Conservation (phyloP, 2,888 invertebrate species). For the Drosophila mettleri region DNA sequence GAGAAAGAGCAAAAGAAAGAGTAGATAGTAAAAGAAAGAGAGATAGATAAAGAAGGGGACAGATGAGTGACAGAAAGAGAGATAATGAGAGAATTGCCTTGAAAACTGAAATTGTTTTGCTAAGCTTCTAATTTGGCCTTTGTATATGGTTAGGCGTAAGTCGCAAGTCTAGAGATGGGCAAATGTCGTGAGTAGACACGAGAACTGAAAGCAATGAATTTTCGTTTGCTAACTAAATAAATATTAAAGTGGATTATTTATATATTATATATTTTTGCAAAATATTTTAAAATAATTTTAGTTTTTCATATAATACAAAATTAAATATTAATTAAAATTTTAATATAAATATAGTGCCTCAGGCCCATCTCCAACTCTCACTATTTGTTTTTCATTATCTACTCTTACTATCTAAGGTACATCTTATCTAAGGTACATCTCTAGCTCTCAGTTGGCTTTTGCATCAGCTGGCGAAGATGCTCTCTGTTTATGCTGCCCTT, state of each 20-base stretch:
- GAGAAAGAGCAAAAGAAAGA: not conserved
- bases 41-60: not conserved
- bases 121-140: constrained; percentile 50
- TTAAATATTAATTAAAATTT: too few species aligned
- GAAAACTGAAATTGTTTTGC: constrained; percentile 56
- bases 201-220: not conserved
- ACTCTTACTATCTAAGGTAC: too few species aligned
- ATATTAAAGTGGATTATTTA: too few species aligned
- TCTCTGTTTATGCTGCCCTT: constrained; percentile 5
- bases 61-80: not conserved
- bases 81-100: constrained; percentile 33
- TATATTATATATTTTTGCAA: not conserved
- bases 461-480: constrained; percentile 50
- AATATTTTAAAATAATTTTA: not conserved
- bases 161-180: not conserved
- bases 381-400: not conserved
- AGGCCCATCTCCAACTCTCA: not conserved
- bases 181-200: not conserved
- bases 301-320: too few species aligned
- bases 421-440: not conserved
- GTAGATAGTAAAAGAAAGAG: not conserved
- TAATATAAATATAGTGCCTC: not conserved
- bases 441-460: not conserved
- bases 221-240: not conserved
- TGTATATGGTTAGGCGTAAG: constrained; percentile 39